phyloP scores from a whole-genome alignment of 2,113 vertebrate genomes.

The Melanotaenia duboulayi region DNA sequence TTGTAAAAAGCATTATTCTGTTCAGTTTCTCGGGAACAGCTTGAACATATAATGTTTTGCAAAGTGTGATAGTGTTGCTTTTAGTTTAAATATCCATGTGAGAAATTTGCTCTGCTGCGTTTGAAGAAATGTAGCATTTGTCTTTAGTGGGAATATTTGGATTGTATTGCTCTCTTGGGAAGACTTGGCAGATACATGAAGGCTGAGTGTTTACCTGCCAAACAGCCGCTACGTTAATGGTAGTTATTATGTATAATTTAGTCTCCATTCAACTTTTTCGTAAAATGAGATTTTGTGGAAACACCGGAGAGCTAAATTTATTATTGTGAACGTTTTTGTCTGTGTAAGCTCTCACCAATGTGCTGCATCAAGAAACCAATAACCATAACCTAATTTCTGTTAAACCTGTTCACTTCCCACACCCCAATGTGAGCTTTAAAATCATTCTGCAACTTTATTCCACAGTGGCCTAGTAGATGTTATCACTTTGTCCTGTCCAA shows the following conservation, averaged over 20 bases:
- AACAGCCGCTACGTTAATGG: background rate
- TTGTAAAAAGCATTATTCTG: background rate
- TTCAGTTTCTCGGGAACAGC: background rate
- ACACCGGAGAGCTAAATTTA: background rate
- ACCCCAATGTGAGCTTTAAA: slow-evolving; percentile 42
- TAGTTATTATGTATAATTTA: slow-evolving; percentile 1
- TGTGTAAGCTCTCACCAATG: slow-evolving; percentile 12
- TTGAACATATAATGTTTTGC: background rate
- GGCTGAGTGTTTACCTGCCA: background rate
- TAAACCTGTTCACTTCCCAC: slow-evolving; percentile 37
- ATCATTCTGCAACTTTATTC: slow-evolving; percentile 57
- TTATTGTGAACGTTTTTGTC: slow-evolving; percentile 17
- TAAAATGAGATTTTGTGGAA: background rate
- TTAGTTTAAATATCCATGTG: background rate
- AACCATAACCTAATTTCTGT: slow-evolving; percentile 34
- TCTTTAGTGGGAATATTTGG: slow-evolving; percentile 2
- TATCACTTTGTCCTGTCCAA: slow-evolving; percentile 68
- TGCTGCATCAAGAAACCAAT: slow-evolving; percentile 27
- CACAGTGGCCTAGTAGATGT: slow-evolving; percentile 51
- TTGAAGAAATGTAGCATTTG: slow-evolving; percentile 4
- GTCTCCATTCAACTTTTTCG: background rate
- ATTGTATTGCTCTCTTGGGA: slow-evolving; percentile 14
- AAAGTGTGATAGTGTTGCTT: background rate
- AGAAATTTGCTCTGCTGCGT: background rate
- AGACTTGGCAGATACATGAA: background rate